Evolutionary conservation across 2,113 vertebrate species (phyloP), one percentile per base, ranked within the genome.

Genomic region (Melanerpes formicivorus): DNA sequence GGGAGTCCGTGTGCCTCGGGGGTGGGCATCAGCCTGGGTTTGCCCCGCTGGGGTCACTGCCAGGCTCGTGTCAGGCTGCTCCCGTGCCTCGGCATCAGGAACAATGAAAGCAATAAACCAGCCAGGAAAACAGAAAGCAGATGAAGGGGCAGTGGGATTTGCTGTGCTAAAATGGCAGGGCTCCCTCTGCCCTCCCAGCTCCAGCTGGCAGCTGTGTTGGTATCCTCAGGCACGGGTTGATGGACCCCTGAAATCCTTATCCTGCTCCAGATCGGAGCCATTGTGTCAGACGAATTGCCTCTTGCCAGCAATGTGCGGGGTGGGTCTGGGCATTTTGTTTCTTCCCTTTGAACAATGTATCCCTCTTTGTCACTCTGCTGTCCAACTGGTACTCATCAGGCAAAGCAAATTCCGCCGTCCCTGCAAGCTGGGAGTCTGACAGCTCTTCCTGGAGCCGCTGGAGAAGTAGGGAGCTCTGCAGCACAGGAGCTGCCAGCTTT

Each of bases 41-140:
- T 54, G n/a, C 13, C 34, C 5, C 0, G 0, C 11, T 0, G 0
- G 34, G 50, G 40, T 19, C 52, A 46, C 62, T n/a, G 60, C 55
- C 1, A 1, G 66, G 44, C n/a, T 74, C 52, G 8, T 81, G 63
- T 11, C 30, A 14, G 66, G 52, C 81, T 79, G 52, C 12, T 76
- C 71, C 63, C 0, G 0, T 25, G 46, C 60, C 55, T 79, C 67
- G 8, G 3, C n/a, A 14, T 15, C 3, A 4, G 58, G 37, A 70
- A 22, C 2, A 13, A 30, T 50, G 69, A 70, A 75, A 62, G 21
- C 21, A 74, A 40, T 18, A 70, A 77, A 82, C 26, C 52, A 74
- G 42, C 3, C 21, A 44, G 75, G 40, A 71, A 74, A 80, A 30
- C 23, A 67, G n/a, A 65, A 46, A 27, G 40, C 5, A 81, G 23